Evolutionary conservation across 1,140 invertebrate species (phyloP), one percentile per base, ranked within the genome.

Genomic region (Adoxophyes honmai): DNA sequence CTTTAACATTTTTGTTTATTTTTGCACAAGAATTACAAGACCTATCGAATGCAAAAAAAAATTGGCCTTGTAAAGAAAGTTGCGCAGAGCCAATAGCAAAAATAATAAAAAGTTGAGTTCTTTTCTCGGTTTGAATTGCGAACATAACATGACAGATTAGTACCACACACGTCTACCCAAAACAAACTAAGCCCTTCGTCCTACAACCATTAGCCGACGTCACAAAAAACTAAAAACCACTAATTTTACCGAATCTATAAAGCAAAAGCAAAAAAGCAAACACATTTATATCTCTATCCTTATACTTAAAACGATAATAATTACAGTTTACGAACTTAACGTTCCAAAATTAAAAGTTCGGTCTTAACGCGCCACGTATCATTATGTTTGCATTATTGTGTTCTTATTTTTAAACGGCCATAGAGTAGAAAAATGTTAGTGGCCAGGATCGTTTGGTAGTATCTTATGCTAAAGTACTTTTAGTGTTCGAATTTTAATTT

Each of bases 381-480:
- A 87, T 87, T 87, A 87, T 87, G 75, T 82, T 83, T 81, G 78
- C 75, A 80, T 85, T 86, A 77, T 81, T 79, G 82, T 86, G 70
- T 84, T 81, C 65, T 79, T 78, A 60, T 84, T 82, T 62, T 59
- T 65, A 64, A 62, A 44, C 21, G 21, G 16, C 16, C 42, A 48
- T 48, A 36, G 34, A 10, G 21, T 28, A 28, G 21, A 28, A 6
- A 28, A 28, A 28, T 6, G 21, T 28, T 28, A 28, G 2, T 28
- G 2, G 21, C 6, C 21, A 6, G 21, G 21, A 28, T 28, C 2
- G 6, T 28, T 28, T 28, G 6, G n/a, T n/a, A n/a, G n/a, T n/a
- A n/a, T n/a, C n/a, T n/a, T n/a, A n/a, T n/a, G n/a, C n/a, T n/a
- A n/a, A n/a, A n/a, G n/a, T n/a, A n/a, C n/a, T n/a, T n/a, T n/a